These are phyloP conservation scores for Drosophila repleta DNA, from an alignment of 1,140 invertebrate genomes.

Conservation along the genomic window DNA sequence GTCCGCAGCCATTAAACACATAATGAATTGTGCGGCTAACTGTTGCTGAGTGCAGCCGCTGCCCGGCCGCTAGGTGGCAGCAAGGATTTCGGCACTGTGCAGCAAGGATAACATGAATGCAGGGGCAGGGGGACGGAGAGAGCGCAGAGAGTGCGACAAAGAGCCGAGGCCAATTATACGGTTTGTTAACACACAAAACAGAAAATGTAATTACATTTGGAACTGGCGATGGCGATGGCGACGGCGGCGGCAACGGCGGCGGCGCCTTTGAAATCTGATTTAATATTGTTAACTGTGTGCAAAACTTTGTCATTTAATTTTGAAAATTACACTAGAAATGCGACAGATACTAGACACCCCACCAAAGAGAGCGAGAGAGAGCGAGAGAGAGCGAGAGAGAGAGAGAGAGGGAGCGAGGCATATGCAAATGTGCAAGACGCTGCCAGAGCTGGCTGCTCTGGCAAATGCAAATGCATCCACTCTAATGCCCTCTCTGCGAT, in stretches of 20 bases:
- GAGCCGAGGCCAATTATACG: constrained; percentile 74
- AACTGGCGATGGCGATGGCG: constrained; percentile 28
- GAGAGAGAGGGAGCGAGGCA: not conserved
- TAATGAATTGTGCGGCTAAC: constrained; percentile 41
- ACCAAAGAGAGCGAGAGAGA: not conserved
- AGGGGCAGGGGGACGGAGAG: not conserved
- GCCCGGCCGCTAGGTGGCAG: not conserved
- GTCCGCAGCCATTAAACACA: constrained; percentile 26
- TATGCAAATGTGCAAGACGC: constrained; percentile 73
- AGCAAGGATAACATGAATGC: constrained; percentile 40
- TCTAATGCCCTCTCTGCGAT: constrained; percentile 28
- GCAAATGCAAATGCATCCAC: constrained; percentile 36
- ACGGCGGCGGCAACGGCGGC: not conserved
- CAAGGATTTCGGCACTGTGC: constrained; percentile 7
- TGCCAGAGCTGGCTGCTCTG: too few species aligned
- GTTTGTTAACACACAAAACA: constrained; percentile 81
- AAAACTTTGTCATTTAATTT: constrained; percentile 80
- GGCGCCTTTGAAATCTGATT: constrained; percentile 76
- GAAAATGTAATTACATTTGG: constrained; percentile 81
- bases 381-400: not conserved
- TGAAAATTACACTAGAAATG: constrained; percentile 55
- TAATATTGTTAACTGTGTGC: constrained; percentile 81
- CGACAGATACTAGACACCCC: constrained; percentile 17
- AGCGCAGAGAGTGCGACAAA: constrained; percentile 36
- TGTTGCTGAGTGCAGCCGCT: constrained; percentile 58